Evolutionary conservation across 2,888 invertebrate genomes (phyloP), one percentile per base, ranked within the genome.

Genomic region (Chrysolina haemoptera): DNA sequence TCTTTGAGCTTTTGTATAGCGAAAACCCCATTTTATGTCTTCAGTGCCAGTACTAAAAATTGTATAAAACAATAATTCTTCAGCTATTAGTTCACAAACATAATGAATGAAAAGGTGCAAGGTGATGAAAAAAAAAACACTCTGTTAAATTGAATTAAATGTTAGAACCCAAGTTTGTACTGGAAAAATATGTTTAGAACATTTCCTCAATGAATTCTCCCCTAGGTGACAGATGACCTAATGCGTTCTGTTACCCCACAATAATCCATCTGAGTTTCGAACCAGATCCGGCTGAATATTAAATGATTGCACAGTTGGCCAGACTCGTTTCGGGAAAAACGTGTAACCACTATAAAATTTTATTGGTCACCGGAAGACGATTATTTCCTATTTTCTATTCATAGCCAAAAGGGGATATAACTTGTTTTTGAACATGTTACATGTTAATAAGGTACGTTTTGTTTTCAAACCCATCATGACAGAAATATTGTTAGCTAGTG

Each of bases 381-480:
- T 20, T 53, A 20, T 53, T 53, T 53, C 53, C 53, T 53, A 53
- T 53, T 53, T 53, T 53, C 20, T 11, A 53, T 53, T 53, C 53
- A 53, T 12, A 10, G 20, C 10, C 11, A 22, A 20, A 20, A 53
- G 20, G 20, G 53, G 20, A 16, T 6, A 0, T 16, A 50, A 50
- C 18, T 50, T n/a, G 53, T 53, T 20, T 9, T 53, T 16, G 53
- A 53, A 53, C 11, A 18, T 53, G 53, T 20, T 53, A 53, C 11
- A 18, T 53, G 53, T 20, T 53, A 16, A 18, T 20, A 0, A 35
- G 8, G 8, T 35, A 35, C 35, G 8, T 35, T 35, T 27, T 27
- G n/a, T n/a, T n/a, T n/a, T n/a, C n/a, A n/a, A n/a, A n/a, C n/a
- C n/a, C n/a, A n/a, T n/a, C n/a, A n/a, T n/a, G n/a, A n/a, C n/a